Conservation (phyloP, 2,797 vertebrate genomes). For the Micropoecilia bifurca region DNA sequence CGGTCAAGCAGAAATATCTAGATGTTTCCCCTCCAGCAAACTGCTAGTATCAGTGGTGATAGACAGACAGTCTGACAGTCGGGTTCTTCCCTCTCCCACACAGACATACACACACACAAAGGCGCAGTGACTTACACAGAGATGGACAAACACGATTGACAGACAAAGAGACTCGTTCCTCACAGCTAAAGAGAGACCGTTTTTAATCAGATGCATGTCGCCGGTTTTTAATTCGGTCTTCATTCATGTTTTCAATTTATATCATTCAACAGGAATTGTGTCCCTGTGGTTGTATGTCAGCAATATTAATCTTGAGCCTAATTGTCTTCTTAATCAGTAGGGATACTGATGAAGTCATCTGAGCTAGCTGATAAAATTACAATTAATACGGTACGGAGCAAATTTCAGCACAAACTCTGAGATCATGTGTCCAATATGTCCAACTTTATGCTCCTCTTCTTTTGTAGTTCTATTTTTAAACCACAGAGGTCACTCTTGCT, state of each 20-base stretch:
- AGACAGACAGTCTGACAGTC: constrained; percentile 75
- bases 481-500: constrained; percentile 88
- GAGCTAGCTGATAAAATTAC: not conserved
- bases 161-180: constrained; percentile 49
- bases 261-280: not conserved
- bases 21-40: constrained; percentile 80
- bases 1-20: constrained; percentile 81
- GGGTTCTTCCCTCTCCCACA: constrained; percentile 29
- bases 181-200: constrained; percentile 15
- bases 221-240: not conserved
- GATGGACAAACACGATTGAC: constrained; percentile 48
- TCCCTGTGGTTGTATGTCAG: not conserved
- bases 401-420: constrained; percentile 1
- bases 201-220: not conserved
- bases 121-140: constrained; percentile 46
- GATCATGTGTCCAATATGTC: constrained; percentile 7
- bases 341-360: no score
- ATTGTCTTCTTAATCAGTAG: not conserved
- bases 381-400: not conserved
- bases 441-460: constrained; percentile 6
- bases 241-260: not conserved
- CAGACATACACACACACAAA: constrained; percentile 15
- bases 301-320: not conserved
- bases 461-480: constrained; percentile 67
- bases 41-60: constrained; percentile 78